Evolutionary conservation across 2,797 vertebrate species (phyloP).

Genomic region (Dryobates pubescens): DNA sequence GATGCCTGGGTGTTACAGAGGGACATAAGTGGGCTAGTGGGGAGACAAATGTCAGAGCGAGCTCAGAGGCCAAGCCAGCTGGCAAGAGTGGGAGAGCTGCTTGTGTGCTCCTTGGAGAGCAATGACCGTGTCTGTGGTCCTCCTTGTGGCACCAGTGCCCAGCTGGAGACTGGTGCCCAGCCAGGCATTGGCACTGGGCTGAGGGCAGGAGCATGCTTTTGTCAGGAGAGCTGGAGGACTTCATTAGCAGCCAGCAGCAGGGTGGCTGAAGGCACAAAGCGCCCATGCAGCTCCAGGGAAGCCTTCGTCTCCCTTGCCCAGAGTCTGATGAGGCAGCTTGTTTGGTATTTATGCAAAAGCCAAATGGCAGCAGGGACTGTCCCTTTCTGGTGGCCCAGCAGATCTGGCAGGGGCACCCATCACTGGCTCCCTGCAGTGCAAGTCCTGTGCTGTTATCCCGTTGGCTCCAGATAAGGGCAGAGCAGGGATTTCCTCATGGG

Average conservation of each 20-base stretch:
- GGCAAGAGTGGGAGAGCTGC: not conserved
- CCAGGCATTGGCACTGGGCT: not conserved
- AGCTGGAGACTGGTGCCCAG: not conserved
- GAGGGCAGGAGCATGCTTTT: not conserved
- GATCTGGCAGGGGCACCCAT: not conserved
- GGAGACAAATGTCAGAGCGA: not conserved
- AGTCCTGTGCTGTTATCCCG: not conserved
- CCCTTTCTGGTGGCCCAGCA: not conserved
- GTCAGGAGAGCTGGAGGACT: not conserved
- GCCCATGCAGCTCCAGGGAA: fast-evolving
- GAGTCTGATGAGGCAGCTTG: fast-evolving
- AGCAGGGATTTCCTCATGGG: constrained; percentile 1
- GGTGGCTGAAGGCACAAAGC: not conserved
- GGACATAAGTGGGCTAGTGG: not conserved
- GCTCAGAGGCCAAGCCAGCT: not conserved
- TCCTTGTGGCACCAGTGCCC: not conserved
- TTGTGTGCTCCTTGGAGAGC: not conserved
- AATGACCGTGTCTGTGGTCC: constrained; percentile 1
- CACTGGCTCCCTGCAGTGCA: fast-evolving
- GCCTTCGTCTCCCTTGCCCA: not conserved
- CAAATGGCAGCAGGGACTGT: not conserved
- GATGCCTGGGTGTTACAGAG: not conserved
- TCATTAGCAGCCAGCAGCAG: not conserved
- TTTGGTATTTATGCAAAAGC: not conserved
- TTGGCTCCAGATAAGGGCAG: not conserved